Percentiles rank a stretch among this genome's conserved stretches.
phyloP scores from a whole-genome alignment of 2,113 vertebrate species.

The Solenodon paradoxus region DNA sequence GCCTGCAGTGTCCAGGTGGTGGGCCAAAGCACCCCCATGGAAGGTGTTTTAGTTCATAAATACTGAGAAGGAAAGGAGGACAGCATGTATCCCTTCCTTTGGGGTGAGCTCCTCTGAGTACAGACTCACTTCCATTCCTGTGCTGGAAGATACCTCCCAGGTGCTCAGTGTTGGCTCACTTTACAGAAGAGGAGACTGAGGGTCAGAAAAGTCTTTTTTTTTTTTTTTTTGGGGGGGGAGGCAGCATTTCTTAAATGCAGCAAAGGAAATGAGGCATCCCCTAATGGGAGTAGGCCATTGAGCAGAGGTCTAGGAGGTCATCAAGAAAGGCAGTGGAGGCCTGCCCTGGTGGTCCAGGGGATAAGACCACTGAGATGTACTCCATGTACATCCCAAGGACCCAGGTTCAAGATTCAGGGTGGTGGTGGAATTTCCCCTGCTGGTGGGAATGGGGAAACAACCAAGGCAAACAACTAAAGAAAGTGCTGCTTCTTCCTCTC shows the following conservation, averaged over 20 bases:
- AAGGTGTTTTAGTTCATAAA: too few species aligned
- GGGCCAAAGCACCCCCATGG: too few species aligned
- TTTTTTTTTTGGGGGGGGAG: background rate
- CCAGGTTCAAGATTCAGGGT: too few species aligned
- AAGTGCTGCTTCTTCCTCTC: too few species aligned
- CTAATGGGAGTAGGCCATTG: background rate
- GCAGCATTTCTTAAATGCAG: background rate
- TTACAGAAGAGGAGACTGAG: background rate
- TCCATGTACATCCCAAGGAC: too few species aligned
- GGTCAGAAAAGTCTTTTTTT: background rate
- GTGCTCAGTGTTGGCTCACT: background rate
- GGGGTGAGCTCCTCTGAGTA: background rate
- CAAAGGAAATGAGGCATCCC: background rate
- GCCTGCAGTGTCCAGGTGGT: background rate
- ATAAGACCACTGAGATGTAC: too few species aligned
- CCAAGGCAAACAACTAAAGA: too few species aligned
- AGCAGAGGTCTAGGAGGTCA: background rate
- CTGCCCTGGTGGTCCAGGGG: too few species aligned
- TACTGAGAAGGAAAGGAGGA: too few species aligned
- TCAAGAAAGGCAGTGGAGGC: background rate
- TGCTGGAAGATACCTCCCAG: background rate
- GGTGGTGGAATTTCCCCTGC: too few species aligned
- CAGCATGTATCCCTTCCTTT: background rate
- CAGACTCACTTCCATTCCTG: background rate
- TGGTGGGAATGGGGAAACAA: too few species aligned